These are phyloP conservation scores for Puffinus mauretanicus DNA, from an alignment of 2,113 vertebrate species.

Conservation along the genomic window DNA sequence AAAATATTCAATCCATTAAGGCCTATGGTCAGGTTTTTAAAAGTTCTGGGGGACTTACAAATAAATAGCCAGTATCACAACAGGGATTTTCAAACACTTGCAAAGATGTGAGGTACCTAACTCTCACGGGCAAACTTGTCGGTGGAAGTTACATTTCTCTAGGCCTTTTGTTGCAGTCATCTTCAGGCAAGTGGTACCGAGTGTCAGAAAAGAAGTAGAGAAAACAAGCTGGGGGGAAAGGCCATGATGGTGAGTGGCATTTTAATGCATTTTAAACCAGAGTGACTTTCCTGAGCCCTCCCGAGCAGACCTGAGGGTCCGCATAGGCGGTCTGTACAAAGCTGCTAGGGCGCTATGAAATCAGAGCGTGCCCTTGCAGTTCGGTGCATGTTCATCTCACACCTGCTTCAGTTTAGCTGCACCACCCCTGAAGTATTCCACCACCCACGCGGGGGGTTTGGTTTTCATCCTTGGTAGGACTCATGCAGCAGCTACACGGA, in stretches of 20 bases:
- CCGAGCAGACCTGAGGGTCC: not conserved
- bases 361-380: not conserved
- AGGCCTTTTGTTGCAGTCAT: not conserved
- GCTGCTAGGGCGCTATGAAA: not conserved
- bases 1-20: not conserved
- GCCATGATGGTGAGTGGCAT: not conserved
- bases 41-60: not conserved
- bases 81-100: not conserved
- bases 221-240: not conserved
- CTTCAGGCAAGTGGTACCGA: not conserved
- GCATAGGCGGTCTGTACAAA: not conserved
- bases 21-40: not conserved
- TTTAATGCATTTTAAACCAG: not conserved
- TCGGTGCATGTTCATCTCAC: not conserved
- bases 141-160: not conserved
- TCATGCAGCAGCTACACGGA: not conserved
- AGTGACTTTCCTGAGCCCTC: not conserved
- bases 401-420: not conserved
- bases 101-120: rapidly evolving
- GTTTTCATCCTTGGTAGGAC: not conserved
- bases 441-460: no score
- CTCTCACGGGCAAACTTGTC: rapidly evolving
- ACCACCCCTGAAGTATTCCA: not conserved
- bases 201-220: not conserved
- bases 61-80: not conserved